Percentiles rank a stretch among this genome's conserved stretches.
Evolutionary conservation across 2,113 vertebrate species (phyloP).

Genomic region (Callorhinus ursinus): DNA sequence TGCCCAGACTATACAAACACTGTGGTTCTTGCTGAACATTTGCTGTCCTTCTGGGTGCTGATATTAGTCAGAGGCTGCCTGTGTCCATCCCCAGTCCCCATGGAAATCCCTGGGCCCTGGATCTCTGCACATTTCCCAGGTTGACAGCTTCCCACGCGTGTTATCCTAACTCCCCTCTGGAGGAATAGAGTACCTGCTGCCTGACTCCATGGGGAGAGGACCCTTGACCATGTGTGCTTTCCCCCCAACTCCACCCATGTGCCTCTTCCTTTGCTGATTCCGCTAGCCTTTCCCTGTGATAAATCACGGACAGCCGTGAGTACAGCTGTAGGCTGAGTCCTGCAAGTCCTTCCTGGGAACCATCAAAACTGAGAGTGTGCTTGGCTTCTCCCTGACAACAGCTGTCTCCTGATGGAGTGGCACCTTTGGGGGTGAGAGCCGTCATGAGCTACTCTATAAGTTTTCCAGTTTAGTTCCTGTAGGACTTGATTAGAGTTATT

Average conservation of each 20-base stretch:
- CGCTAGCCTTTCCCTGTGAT: not conserved
- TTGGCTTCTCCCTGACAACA: not conserved
- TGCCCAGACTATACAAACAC: not conserved
- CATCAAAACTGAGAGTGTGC: too few species aligned
- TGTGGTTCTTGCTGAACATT: not conserved
- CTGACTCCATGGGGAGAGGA: not conserved
- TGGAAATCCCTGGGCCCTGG: not conserved
- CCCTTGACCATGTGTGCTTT: not conserved
- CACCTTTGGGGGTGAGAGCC: not conserved
- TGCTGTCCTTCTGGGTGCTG: not conserved
- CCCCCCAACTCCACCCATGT: not conserved
- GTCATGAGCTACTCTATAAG: not conserved
- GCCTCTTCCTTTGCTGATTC: not conserved
- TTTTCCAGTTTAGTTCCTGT: not conserved
- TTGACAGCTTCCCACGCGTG: too few species aligned
- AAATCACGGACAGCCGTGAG: not conserved
- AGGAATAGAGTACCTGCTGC: not conserved
- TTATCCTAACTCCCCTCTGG: too few species aligned
- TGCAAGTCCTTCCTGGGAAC: not conserved
- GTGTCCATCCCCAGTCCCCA: not conserved
- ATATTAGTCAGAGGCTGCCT: not conserved
- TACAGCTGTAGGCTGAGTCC: not conserved
- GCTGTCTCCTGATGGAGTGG: not conserved
- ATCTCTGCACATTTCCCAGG: not conserved
- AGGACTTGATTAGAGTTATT: not conserved